phyloP scores from a whole-genome alignment of 2,797 vertebrate genomes.

The Arctocebus calabarensis region DNA sequence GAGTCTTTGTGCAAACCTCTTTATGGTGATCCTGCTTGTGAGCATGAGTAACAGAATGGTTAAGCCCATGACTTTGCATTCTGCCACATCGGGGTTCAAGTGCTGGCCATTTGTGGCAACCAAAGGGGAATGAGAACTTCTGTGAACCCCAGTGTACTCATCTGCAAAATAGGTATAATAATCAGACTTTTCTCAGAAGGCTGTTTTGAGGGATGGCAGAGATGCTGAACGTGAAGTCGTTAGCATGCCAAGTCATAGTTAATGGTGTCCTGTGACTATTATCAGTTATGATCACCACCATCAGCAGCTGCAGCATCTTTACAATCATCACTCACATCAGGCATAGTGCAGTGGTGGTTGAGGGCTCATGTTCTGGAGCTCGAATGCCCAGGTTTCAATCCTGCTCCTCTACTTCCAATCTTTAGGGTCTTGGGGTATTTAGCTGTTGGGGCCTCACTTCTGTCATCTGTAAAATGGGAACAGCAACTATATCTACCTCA shows the following conservation, averaged over 20 bases:
- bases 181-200: not conserved
- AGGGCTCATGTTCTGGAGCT: not conserved
- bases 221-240: not conserved
- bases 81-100: not conserved
- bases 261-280: not conserved
- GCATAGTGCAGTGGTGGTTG: fast-evolving
- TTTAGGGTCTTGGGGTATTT: not conserved
- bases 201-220: not conserved
- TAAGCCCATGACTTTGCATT: not conserved
- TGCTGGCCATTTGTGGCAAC: not conserved
- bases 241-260: not conserved
- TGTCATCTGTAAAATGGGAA: not conserved
- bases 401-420: not conserved
- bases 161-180: not conserved
- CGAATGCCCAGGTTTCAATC: not conserved
- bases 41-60: not conserved
- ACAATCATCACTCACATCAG: fast-evolving
- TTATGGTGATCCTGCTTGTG: not conserved
- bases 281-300: not conserved
- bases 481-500: not conserved
- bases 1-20: not conserved
- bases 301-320: not conserved
- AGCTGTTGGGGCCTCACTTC: not conserved
- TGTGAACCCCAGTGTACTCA: not conserved
- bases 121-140: not conserved